Evolutionary conservation across 2,113 vertebrate species (phyloP).

Genomic region (Mesocricetus auratus): DNA sequence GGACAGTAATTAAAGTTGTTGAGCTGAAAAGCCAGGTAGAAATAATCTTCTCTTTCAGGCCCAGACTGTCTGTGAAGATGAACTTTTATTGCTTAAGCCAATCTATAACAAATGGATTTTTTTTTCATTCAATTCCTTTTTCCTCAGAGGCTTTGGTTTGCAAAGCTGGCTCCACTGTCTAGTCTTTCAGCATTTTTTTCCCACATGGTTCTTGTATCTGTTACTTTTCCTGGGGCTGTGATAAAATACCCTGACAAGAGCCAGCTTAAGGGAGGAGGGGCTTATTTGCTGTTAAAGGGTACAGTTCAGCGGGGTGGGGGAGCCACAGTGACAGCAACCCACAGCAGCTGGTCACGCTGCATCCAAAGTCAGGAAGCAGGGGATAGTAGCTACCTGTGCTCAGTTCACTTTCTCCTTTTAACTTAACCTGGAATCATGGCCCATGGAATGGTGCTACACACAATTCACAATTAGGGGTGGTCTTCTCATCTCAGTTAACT

Average conservation of each 20-base stretch:
- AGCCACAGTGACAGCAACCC: neutral
- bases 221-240: neutral
- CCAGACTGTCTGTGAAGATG: neutral
- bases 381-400: too few relatives aligned
- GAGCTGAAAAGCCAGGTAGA: slow-evolving; percentile 16
- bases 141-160: neutral
- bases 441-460: neutral
- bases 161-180: neutral
- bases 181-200: neutral
- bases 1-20: neutral
- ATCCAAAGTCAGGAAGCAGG: neutral
- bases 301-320: neutral
- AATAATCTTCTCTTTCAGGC: neutral
- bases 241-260: neutral
- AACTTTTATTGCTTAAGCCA: slow-evolving; percentile 21
- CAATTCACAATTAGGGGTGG: neutral
- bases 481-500: neutral
- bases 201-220: neutral
- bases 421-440: neutral
- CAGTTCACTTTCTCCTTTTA: neutral
- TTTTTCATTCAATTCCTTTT: neutral
- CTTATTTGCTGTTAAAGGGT: neutral
- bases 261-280: neutral
- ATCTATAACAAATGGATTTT: neutral
- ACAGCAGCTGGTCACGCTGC: neutral